Conservation (phyloP, 2,797 vertebrate genomes). For the Crypturellus tataupa region DNA sequence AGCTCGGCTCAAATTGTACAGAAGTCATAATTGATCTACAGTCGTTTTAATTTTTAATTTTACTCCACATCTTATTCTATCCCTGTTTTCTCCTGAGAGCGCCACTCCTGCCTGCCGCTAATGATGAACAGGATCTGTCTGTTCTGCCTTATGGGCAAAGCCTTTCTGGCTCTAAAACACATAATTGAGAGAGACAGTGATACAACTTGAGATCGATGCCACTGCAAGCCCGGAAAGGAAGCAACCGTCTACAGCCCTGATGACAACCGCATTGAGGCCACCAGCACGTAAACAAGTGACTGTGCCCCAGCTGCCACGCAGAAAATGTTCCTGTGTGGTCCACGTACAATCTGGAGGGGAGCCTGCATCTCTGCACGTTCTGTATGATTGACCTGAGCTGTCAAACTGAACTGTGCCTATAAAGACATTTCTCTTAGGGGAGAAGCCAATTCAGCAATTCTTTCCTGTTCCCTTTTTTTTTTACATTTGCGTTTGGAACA, state of each 20-base stretch:
- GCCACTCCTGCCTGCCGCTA: not conserved
- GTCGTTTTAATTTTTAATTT: not conserved
- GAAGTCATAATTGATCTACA: not conserved
- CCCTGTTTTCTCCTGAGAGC: not conserved
- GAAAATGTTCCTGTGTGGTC: not conserved
- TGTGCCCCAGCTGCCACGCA: not conserved
- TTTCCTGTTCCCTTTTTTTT: not conserved
- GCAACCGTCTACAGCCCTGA: not conserved
- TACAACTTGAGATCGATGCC: not conserved
- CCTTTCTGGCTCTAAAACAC: not conserved
- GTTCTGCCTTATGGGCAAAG: not conserved
- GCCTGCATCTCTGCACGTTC: not conserved
- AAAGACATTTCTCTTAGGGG: not conserved
- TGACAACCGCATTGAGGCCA: not conserved
- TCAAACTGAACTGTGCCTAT: fast-evolving
- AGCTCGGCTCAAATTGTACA: not conserved
- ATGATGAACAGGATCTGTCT: not conserved
- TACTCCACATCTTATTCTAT: not conserved
- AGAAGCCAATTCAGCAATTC: not conserved
- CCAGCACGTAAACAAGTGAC: not conserved
- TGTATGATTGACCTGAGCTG: not conserved
- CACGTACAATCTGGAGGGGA: not conserved
- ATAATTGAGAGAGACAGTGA: not conserved
- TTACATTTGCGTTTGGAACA: not conserved
- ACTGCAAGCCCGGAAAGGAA: not conserved